Conservation (phyloP, 2,797 vertebrate genomes). For the Acrossocheilus wenchowensis region DNA sequence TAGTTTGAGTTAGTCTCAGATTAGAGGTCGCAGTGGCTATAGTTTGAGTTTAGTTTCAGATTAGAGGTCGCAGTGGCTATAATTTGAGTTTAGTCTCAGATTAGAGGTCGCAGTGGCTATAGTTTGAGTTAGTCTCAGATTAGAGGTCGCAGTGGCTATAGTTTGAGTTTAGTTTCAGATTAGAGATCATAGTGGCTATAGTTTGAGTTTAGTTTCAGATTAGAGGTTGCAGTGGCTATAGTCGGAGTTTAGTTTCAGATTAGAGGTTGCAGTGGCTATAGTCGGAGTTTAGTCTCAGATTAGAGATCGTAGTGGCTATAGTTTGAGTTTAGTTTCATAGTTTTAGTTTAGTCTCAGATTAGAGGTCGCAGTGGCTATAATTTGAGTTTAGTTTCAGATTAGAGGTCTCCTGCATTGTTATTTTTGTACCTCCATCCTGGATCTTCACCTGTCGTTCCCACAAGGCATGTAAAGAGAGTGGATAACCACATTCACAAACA, state of each 20-base stretch:
- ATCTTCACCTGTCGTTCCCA: conserved; percentile 48
- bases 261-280: not conserved
- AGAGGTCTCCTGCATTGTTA: not conserved
- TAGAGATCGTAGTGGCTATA: accelerated
- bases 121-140: not conserved
- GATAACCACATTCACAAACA: conserved; percentile 32
- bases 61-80: not conserved
- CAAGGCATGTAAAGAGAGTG: conserved; percentile 39
- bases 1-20: not conserved
- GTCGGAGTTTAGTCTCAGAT: not conserved
- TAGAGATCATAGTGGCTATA: not conserved
- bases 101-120: not conserved
- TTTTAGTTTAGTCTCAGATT: not conserved
- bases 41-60: not conserved
- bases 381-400: not conserved
- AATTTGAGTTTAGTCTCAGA: not conserved
- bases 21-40: not conserved
- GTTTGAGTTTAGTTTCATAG: not conserved
- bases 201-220: not conserved
- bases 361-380: not conserved
- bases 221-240: accelerated
- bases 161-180: not conserved
- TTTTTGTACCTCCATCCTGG: conserved; percentile 62
- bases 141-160: not conserved
- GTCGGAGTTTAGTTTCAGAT: not conserved